phyloP scores from a whole-genome alignment of 2,113 vertebrate species.

The Myrmecophaga tridactyla region DNA sequence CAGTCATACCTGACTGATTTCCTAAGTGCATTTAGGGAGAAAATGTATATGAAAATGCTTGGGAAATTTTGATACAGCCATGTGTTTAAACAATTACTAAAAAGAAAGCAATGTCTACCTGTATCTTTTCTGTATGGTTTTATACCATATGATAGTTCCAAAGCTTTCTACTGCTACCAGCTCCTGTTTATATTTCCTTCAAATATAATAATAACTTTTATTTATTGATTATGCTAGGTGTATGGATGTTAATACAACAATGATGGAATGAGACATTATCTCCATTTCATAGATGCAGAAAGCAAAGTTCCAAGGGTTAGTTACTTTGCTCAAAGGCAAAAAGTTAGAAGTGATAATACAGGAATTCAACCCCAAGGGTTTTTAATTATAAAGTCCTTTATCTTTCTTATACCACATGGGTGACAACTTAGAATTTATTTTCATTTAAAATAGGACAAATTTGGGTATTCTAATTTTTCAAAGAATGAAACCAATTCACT shows the following conservation, averaged over 20 bases:
- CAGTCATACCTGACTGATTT: neutral
- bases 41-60: neutral
- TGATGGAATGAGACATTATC: neutral
- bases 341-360: neutral
- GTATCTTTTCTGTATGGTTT: neutral
- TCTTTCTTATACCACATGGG: neutral
- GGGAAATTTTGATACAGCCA: neutral
- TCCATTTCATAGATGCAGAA: neutral
- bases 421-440: neutral
- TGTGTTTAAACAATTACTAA: neutral
- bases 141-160: neutral
- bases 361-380: neutral
- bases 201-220: neutral
- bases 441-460: neutral
- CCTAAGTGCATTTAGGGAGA: neutral
- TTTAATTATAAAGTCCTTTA: neutral
- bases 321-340: neutral
- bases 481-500: neutral
- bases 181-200: neutral
- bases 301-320: neutral
- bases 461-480: neutral
- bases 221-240: neutral
- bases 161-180: neutral
- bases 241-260: neutral
- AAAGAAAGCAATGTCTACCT: neutral